Evolutionary conservation across 2,113 vertebrate genomes (phyloP).

Genomic region (zebrafish (Danio rerio)): GRCz12tu NC_133198.1:6002001-6002500

Average conservation of each 20-base stretch:
- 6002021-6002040: background rate
- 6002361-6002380: constrained; percentile 31
- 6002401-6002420: background rate
- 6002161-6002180: constrained; percentile 28
- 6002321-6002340: background rate
- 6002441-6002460: constrained; percentile 49
- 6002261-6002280: constrained; percentile 24
- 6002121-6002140: constrained; percentile 9
- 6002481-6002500: no score
- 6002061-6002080: background rate
- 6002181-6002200: constrained; percentile 10
- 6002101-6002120: background rate
- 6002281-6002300: constrained; percentile 14
- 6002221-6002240: constrained; percentile 30
- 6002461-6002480: background rate
- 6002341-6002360: constrained; percentile 11
- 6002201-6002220: constrained; percentile 19
- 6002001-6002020: background rate
- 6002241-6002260: constrained; percentile 34
- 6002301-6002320: background rate
- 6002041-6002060: background rate
- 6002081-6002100: background rate
- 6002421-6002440: constrained; percentile 30
- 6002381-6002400: constrained; percentile 35
- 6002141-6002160: background rate